Base-by-base conservation (phyloP, 2,888 invertebrate genomes). In the Netelia melanura region DNA sequence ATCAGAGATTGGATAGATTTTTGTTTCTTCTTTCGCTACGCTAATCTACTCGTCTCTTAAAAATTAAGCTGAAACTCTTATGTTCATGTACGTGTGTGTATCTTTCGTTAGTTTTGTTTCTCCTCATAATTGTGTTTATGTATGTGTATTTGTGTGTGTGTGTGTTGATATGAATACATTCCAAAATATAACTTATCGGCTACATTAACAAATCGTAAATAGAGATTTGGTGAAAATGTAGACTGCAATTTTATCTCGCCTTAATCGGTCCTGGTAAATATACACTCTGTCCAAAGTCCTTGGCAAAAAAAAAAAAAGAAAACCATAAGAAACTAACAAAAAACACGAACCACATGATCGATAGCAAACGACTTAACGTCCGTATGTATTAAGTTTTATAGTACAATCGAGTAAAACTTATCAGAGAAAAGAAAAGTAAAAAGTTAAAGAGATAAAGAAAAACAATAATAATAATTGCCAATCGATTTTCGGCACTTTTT, bases 111-210 rank as follows among this genome's bases (percentile, higher is more conserved):
- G 2, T 58, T 75, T 48, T 77, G 67, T 70, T 30, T 3, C 3
- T 30, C 30, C 30, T 5, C 30, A 5, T 5, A 30, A 5, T 30
- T 70, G 11, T 48, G 48, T 79, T 17, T 17, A 17, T 17, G 17
- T 17, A 17, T 17, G 0, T 17, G 17, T 17, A 17, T 17, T 17
- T 17, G 17, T 79, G 14, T 75, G 54, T 79, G 25, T 77, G 44
- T 86, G 87, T 87, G 86, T 86, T 91, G 89, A 90, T 90, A 91
- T 90, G 90, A 90, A 90, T 90, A 89, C 88, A 90, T 90, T 91
- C 89, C 88, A 88, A 90, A 88, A 89, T 89, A 88, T 88, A 89
- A 90, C 88, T 90, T 90, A 90, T 89, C 74, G 86, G 89, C 88
- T 90, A 90, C 87, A 89, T 88, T 68, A 82, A 85, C 67, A 80